phyloP scores from a whole-genome alignment of 2,888 invertebrate genomes.

The Drosophila anomalipes region DNA sequence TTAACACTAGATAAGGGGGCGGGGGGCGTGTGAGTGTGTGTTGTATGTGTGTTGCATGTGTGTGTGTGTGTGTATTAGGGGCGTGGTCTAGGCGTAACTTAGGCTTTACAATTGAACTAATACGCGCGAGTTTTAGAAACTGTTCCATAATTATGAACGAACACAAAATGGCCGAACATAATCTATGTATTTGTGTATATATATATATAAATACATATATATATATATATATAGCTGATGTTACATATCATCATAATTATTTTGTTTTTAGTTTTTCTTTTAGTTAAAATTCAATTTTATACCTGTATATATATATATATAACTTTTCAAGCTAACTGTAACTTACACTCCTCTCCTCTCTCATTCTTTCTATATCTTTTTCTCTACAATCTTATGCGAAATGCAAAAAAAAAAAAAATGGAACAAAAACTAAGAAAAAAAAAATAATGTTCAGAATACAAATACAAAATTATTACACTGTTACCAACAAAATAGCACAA shows the following conservation, averaged over 20 bases:
- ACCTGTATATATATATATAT: slow-evolving; percentile 56
- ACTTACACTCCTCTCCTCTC: slow-evolving; percentile 2
- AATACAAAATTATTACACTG: slow-evolving; percentile 7
- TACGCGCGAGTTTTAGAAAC: slow-evolving; percentile 76
- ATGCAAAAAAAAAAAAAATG: slow-evolving; percentile 37
- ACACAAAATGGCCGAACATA: slow-evolving; percentile 49
- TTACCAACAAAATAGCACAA: slow-evolving; percentile 21
- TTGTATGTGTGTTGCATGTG: background rate
- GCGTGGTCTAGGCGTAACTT: slow-evolving; percentile 71
- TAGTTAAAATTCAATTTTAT: slow-evolving; percentile 70
- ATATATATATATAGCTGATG: background rate
- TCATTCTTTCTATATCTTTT: slow-evolving; percentile 7
- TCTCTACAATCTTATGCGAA: slow-evolving; percentile 36
- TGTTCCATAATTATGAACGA: slow-evolving; percentile 39
- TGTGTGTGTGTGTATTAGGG: slow-evolving; percentile 27
- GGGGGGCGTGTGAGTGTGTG: slow-evolving; percentile 24
- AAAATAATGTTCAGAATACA: background rate
- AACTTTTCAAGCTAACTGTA: slow-evolving; percentile 66
- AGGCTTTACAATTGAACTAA: slow-evolving; percentile 76
- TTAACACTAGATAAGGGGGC: slow-evolving; percentile 45
- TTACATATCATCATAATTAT: background rate
- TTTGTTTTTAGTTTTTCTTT: slow-evolving; percentile 30
- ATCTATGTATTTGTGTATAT: slow-evolving; percentile 1
- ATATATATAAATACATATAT: background rate
- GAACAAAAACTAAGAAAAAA: slow-evolving; percentile 8